phyloP scores from a whole-genome alignment of 2,113 vertebrate genomes.

The Lophochroa leadbeateri region DNA sequence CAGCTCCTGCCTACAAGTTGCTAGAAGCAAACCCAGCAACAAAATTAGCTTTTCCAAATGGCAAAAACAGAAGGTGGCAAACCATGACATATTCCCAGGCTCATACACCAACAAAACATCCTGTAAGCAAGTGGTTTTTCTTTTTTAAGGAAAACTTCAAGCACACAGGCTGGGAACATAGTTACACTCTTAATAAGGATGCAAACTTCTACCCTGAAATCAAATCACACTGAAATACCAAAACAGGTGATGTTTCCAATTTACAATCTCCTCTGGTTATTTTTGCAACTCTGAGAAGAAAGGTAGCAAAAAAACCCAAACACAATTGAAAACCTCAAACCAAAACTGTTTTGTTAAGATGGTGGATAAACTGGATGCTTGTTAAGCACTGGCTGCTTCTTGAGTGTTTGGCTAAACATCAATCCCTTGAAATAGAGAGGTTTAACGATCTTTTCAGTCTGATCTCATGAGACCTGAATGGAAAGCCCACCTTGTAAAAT shows the following conservation, averaged over 20 bases:
- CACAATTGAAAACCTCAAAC: not conserved
- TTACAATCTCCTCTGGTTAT: not conserved
- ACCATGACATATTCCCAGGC: constrained; percentile 8
- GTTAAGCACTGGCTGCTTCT: not conserved
- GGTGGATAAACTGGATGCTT: not conserved
- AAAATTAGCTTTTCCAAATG: constrained; percentile 55
- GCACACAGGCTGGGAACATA: not conserved
- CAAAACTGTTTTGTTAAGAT: not conserved
- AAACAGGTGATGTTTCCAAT: not conserved
- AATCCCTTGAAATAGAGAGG: not conserved
- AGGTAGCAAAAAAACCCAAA: not conserved
- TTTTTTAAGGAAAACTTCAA: not conserved
- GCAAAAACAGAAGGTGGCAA: constrained; percentile 50
- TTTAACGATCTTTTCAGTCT: not conserved
- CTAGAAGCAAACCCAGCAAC: not conserved
- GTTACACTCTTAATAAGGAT: not conserved
- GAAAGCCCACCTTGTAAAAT: not conserved
- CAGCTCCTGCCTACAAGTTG: not conserved
- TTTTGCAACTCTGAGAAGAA: not conserved
- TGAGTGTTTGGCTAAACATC: not conserved
- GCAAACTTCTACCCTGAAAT: not conserved
- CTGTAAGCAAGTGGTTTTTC: not conserved
- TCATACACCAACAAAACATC: not conserved
- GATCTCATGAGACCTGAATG: not conserved
- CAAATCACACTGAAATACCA: not conserved